Conservation (phyloP, 2,888 invertebrate genomes). For the Taenaris catops region DNA sequence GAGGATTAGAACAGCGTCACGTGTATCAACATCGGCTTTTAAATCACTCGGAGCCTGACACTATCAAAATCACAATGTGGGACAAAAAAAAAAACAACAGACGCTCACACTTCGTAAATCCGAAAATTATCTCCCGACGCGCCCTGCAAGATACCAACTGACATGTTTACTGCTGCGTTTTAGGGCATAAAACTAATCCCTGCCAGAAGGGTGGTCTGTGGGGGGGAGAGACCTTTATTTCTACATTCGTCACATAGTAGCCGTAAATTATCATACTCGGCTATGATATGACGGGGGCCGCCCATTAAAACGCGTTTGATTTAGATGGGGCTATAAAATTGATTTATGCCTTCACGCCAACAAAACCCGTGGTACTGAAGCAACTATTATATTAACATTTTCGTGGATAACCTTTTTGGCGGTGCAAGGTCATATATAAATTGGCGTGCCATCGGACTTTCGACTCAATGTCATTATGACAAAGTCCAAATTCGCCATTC, state of each 20-base stretch:
- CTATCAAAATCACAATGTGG: constrained; percentile 37
- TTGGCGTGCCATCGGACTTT: constrained; percentile 20
- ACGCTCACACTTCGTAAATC: constrained; percentile 54
- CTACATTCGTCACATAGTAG: constrained; percentile 81
- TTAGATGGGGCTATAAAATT: constrained; percentile 81
- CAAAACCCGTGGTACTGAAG: constrained; percentile 78
- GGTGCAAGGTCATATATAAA: constrained; percentile 54
- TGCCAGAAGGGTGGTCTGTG: constrained; percentile 28
- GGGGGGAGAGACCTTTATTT: constrained; percentile 71
- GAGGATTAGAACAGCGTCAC: constrained; percentile 8
- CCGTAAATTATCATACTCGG: constrained; percentile 80
- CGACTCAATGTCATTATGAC: constrained; percentile 20
- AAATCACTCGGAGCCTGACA: constrained; percentile 32
- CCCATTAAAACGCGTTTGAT: constrained; percentile 81
- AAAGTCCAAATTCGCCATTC: constrained; percentile 28
- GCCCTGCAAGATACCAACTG: constrained; percentile 66
- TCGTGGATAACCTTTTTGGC: constrained; percentile 73
- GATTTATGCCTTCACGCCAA: constrained; percentile 81
- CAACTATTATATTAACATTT: constrained; percentile 81
- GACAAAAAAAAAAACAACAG: constrained; percentile 34
- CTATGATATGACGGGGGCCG: constrained; percentile 80
- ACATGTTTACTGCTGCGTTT: constrained; percentile 75
- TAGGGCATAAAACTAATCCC: constrained; percentile 74
- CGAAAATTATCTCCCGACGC: constrained; percentile 72
- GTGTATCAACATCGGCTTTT: constrained; percentile 23